phyloP scores from a whole-genome alignment of 2,797 vertebrate genomes.

The Darevskia nairensis region DNA sequence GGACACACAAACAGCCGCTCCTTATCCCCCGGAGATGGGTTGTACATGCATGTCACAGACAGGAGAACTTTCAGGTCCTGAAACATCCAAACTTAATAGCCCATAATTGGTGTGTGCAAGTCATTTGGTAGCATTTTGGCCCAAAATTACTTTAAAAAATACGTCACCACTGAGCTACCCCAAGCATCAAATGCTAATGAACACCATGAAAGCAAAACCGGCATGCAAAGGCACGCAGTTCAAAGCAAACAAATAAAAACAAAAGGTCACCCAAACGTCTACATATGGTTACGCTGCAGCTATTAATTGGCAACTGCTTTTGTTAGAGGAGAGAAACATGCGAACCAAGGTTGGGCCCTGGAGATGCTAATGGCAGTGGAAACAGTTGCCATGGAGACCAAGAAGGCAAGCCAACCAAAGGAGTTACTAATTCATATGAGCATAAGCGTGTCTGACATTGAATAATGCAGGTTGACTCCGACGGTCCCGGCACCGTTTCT shows the following conservation, averaged over 20 bases:
- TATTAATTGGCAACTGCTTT: slow-evolving; percentile 67
- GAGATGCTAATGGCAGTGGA: slow-evolving; percentile 75
- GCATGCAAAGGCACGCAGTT: neutral
- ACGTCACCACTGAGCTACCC: rapidly evolving
- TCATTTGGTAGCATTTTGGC: neutral
- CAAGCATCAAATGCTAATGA: rapidly evolving
- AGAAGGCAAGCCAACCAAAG: slow-evolving; percentile 72
- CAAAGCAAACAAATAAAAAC: slow-evolving; percentile 34
- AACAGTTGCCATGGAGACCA: slow-evolving; percentile 79
- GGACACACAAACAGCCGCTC: neutral
- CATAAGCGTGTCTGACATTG: slow-evolving; percentile 70
- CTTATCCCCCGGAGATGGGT: neutral
- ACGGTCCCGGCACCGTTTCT: slow-evolving; percentile 31
- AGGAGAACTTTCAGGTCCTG: neutral
- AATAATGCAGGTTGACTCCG: slow-evolving; percentile 66
- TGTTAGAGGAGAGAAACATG: slow-evolving; percentile 58
- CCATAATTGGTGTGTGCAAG: neutral
- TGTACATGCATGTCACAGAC: neutral
- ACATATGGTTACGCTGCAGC: slow-evolving; percentile 44
- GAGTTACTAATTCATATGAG: slow-evolving; percentile 73
- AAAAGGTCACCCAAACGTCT: slow-evolving; percentile 47
- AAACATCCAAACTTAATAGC: neutral
- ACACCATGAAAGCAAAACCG: neutral
- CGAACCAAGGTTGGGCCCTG: slow-evolving; percentile 62
- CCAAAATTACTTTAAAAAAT: rapidly evolving